phyloP scores from a whole-genome alignment of 64 coral and sea anemone species.

The Exaiptasia diaphana region DNA sequence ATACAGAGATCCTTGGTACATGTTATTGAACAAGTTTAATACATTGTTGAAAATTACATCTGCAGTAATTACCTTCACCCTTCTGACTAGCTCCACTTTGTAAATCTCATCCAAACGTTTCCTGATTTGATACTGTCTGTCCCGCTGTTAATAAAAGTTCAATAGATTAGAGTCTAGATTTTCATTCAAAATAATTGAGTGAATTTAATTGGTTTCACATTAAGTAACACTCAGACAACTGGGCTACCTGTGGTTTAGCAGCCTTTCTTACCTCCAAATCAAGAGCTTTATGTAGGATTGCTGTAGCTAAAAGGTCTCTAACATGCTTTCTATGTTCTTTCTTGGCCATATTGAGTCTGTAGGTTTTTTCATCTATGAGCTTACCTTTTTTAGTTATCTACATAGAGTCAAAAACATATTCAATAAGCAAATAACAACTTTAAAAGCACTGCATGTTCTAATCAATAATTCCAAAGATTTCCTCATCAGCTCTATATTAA shows the following conservation, averaged over 20 bases:
- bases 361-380: constrained; percentile 87
- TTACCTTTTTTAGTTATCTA: constrained; percentile 75
- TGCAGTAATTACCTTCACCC: constrained; percentile 63
- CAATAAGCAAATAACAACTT: background rate
- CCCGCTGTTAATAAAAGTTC: constrained; percentile 42
- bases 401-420: background rate
- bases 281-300: constrained; percentile 92
- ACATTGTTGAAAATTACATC: background rate
- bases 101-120: constrained; percentile 91
- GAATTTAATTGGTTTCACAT: background rate
- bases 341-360: constrained; percentile 93
- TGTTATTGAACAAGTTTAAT: too few relatives aligned
- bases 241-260: background rate
- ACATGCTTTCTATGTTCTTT: constrained; percentile 96
- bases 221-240: background rate
- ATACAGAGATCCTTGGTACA: too few relatives aligned
- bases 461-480: too few relatives aligned
- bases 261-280: constrained; percentile 72
- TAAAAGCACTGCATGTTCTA: too few relatives aligned
- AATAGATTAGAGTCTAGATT: background rate
- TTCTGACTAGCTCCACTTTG: constrained; percentile 90
- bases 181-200: background rate
- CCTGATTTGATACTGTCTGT: constrained; percentile 87
- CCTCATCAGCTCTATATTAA: too few relatives aligned
- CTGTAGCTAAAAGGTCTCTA: constrained; percentile 89